Evolutionary conservation across 1,140 invertebrate species (phyloP).

Genomic region (Anastrepha ludens): DNA sequence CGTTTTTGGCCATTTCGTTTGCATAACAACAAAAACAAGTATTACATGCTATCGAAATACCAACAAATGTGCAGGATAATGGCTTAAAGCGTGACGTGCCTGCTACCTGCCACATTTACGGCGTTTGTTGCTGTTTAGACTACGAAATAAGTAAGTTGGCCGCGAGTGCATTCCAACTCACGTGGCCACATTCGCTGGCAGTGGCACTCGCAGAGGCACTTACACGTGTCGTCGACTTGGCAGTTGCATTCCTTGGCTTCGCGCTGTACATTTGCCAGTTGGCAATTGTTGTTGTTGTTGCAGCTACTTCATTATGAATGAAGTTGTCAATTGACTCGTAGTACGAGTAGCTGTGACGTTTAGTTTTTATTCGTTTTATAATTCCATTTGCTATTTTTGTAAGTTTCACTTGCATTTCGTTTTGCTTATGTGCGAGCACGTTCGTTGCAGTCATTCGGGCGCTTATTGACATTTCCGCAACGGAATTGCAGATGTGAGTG

Average conservation of each 20-base stretch:
- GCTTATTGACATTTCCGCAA: slow-evolving; percentile 14
- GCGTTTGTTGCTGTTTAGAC: neutral
- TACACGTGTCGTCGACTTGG: slow-evolving; percentile 3
- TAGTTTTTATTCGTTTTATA: neutral
- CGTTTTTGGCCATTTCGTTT: slow-evolving; percentile 1
- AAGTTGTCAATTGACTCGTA: slow-evolving; percentile 40
- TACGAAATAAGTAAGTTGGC: neutral
- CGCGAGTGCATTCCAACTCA: slow-evolving; percentile 8
- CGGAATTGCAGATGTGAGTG: slow-evolving; percentile 22
- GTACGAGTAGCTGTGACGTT: neutral
- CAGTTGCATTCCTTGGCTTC: neutral
- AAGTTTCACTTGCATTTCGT: neutral
- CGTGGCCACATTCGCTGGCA: neutral
- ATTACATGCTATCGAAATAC: neutral
- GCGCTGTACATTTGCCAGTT: slow-evolving; percentile 14
- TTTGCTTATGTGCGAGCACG: neutral
- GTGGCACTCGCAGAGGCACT: neutral
- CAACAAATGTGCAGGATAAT: slow-evolving; percentile 2
- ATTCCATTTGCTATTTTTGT: slow-evolving; percentile 3
- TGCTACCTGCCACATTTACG: neutral
- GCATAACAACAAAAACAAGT: slow-evolving; percentile 18
- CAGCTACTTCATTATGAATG: slow-evolving; percentile 29
- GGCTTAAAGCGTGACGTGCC: slow-evolving; percentile 18
- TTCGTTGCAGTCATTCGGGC: neutral
- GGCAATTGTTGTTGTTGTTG: neutral